Conservation (phyloP, 2,888 invertebrate species). For the Tortricodes alternella region DNA sequence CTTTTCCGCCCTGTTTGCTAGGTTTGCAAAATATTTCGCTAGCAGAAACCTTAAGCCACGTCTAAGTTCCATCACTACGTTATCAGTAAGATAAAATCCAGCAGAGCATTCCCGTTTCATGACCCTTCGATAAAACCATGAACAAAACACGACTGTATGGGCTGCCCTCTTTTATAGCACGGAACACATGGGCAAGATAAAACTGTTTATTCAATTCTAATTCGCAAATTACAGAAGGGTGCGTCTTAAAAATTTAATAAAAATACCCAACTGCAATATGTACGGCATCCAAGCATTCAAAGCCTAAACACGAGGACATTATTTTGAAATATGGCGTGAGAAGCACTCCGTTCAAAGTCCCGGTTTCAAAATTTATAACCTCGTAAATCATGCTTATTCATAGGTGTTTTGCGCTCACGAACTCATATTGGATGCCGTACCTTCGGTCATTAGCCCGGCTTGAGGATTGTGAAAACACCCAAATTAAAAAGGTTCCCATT, state of each 20-base stretch:
- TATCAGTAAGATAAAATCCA: slow-evolving; percentile 24
- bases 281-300: slow-evolving; percentile 33
- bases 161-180: slow-evolving; percentile 1
- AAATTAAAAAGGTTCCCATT: slow-evolving; percentile 30
- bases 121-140: slow-evolving; percentile 17
- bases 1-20: background rate
- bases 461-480: slow-evolving; percentile 29
- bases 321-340: slow-evolving; percentile 58
- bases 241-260: slow-evolving; percentile 23
- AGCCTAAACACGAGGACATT: slow-evolving; percentile 55
- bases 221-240: slow-evolving; percentile 11
- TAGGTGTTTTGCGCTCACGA: slow-evolving; percentile 54
- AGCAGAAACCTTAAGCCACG: background rate
- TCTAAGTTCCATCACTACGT: background rate
- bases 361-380: slow-evolving; percentile 55
- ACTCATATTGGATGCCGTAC: slow-evolving; percentile 42
- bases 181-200: slow-evolving; percentile 17
- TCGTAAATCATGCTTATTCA: slow-evolving; percentile 60
- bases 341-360: slow-evolving; percentile 53
- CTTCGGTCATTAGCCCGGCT: slow-evolving; percentile 37
- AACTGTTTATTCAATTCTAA: slow-evolving; percentile 23
- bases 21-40: background rate
- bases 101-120: slow-evolving; percentile 7
- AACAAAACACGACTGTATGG: slow-evolving; percentile 14
- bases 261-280: slow-evolving; percentile 20